Evolutionary conservation across 2,888 invertebrate species (phyloP), one percentile per base, ranked within the genome.

Genomic region (Pilophorus perplexus): DNA sequence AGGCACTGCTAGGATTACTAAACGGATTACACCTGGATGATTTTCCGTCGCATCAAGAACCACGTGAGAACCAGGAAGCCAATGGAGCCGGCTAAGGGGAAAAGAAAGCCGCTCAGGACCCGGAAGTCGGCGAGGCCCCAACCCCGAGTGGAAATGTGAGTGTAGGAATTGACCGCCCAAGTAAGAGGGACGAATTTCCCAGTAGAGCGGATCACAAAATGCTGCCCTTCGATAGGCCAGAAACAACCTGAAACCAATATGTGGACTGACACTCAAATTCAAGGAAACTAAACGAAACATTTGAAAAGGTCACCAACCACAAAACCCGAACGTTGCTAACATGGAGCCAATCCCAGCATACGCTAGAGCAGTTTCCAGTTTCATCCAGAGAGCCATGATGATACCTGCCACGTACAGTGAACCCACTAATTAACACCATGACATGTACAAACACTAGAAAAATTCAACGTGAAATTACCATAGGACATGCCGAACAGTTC

Each of bases 181-280:
- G 60, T 62, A 16, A 46, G n/a, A 4, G 46, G 46, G 10, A 57
- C 5, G 4, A 66, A 16, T 10, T 55, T 57, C 14, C 67, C 62
- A 1, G 22, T 1, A 14, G 16, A 40, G 14, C 25, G 23, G 2
- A 62, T 40, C 33, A 62, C 20, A 37, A 62, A 62, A 22, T 67
- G 54, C 20, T 52, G 46, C 12, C 67, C 67, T 20, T 67, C 67
- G n/a, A 62, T 62, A 2, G 67, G 60, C 67, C 67, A 67, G 8
- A 67, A 28, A 27, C 38, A 52, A 38, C 67, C 67, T 67, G 46
- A 28, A 52, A 52, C 10, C 20, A 23, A 22, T 14, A 48, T 8
- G 42, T 8, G 8, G 20, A n/a, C n/a, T n/a, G n/a, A 48, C 2
- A 22, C 16, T 20, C 22, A 20, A 18, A 48, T 2, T 10, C 1